A percentile compares a stretch with the other conserved stretches of the same genome.
Conservation (phyloP, 2,797 vertebrate species). For the Pseudomugil gertrudae region DNA sequence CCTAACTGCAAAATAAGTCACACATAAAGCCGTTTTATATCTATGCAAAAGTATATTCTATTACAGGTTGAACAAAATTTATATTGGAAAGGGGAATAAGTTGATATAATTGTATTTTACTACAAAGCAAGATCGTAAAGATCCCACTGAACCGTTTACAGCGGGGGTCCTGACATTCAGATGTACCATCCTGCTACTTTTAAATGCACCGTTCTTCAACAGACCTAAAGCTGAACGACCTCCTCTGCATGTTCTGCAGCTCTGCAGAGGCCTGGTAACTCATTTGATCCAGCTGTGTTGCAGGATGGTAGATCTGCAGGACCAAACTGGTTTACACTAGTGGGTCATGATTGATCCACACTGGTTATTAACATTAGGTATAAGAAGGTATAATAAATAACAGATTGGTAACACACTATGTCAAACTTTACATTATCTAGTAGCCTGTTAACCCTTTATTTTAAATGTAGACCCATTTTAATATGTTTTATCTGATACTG, state of each 20-base stretch:
- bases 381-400: conserved; percentile 29
- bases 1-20: conserved; percentile 25
- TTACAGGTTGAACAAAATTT: conserved; percentile 20
- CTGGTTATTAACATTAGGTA: no score
- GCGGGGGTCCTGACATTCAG: no score
- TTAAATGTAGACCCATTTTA: conserved; percentile 9
- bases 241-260: no score
- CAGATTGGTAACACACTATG: conserved; percentile 9
- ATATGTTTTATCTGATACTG: conserved; percentile 21
- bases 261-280: no score
- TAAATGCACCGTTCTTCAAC: no score
- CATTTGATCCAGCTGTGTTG: no score
- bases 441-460: conserved; percentile 20
- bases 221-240: no score
- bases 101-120: conserved; percentile 31
- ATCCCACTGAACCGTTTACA: not conserved
- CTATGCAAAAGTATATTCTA: conserved; percentile 14
- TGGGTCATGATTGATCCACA: conserved; percentile 26
- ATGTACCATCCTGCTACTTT: no score
- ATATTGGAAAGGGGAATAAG: conserved; percentile 9
- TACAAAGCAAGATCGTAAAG: conserved; percentile 32
- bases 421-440: conserved; percentile 29
- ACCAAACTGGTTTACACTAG: conserved; percentile 64
- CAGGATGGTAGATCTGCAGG: no score
- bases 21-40: conserved; percentile 4